Conservation (phyloP, 2,797 vertebrate species). For the Odontamblyopus rebecca region DNA sequence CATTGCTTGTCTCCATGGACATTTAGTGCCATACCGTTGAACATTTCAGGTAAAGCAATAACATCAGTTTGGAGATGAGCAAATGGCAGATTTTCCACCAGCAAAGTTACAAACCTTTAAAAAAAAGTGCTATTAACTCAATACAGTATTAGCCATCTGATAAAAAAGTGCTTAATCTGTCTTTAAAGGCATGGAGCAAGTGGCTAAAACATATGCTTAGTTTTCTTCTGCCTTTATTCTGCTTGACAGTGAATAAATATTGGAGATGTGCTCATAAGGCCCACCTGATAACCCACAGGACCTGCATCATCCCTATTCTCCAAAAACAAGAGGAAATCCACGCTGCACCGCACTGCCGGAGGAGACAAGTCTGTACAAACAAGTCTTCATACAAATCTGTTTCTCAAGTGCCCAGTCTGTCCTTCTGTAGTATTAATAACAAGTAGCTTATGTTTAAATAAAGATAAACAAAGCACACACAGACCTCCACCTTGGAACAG, state of each 20-base stretch:
- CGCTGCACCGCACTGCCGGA: not conserved
- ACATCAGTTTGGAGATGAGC: too few relatives aligned
- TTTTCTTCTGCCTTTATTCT: not conserved
- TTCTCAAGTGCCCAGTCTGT: not conserved
- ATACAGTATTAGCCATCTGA: too few relatives aligned
- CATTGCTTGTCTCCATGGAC: too few relatives aligned
- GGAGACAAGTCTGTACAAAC: slow-evolving; percentile 14
- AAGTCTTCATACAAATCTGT: not conserved
- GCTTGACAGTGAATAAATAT: slow-evolving; percentile 32
- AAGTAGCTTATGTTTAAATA: not conserved
- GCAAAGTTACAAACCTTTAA: too few relatives aligned
- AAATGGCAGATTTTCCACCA: too few relatives aligned
- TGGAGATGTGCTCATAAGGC: slow-evolving; percentile 28
- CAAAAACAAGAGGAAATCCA: slow-evolving; percentile 22
- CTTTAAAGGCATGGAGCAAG: too few relatives aligned
- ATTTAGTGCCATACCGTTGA: too few relatives aligned
- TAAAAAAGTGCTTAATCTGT: too few relatives aligned
- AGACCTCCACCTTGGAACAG: not conserved
- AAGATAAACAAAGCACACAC: not conserved
- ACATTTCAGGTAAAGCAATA: too few relatives aligned
- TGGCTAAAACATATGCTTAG: not conserved
- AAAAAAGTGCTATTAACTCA: too few relatives aligned
- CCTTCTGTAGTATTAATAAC: not conserved
- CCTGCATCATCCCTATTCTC: slow-evolving; percentile 31
- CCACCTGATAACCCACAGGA: slow-evolving; percentile 18